phyloP scores from a whole-genome alignment of 2,797 vertebrate species.

The Sebastes oblongus region DNA sequence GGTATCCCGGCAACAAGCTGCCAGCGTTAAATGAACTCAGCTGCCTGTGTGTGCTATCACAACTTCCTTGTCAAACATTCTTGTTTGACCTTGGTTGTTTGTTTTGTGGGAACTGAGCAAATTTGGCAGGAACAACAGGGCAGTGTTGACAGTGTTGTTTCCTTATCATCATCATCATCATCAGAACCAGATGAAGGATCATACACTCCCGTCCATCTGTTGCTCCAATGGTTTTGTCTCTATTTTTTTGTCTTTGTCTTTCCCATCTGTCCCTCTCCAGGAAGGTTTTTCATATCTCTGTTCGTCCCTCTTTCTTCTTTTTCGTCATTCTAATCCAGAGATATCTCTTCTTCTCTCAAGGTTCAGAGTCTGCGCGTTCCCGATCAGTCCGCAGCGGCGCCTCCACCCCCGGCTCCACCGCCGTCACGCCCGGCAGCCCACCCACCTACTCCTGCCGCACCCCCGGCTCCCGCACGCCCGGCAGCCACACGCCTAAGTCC shows the following conservation, averaged over 20 bases:
- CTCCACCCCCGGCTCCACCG: constrained; percentile 92
- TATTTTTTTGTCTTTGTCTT: background rate
- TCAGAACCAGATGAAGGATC: constrained; percentile 4
- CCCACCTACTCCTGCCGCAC: constrained; percentile 94
- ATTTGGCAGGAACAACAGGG: background rate
- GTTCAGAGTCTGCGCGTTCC: constrained; percentile 89
- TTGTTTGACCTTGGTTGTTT: constrained; percentile 50
- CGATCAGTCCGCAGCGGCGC: constrained; percentile 92
- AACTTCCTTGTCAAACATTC: constrained; percentile 24
- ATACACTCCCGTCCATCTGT: background rate
- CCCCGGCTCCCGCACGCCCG: constrained; percentile 93
- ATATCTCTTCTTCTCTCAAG: constrained; percentile 58
- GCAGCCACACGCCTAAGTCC: constrained; percentile 91
- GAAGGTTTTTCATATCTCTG: background rate
- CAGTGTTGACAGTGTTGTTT: background rate
- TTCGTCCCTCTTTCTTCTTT: no score
- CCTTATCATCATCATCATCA: background rate
- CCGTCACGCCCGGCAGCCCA: constrained; percentile 93
- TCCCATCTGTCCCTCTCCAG: background rate
- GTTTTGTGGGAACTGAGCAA: constrained; percentile 26
- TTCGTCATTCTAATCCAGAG: background rate
- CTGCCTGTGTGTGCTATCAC: constrained; percentile 26
- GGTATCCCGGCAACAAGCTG: constrained; percentile 59
- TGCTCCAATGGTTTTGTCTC: background rate
- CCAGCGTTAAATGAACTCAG: constrained; percentile 10